phyloP scores from a whole-genome alignment of 2,888 invertebrate genomes.

The Ypsolopha sequella region DNA sequence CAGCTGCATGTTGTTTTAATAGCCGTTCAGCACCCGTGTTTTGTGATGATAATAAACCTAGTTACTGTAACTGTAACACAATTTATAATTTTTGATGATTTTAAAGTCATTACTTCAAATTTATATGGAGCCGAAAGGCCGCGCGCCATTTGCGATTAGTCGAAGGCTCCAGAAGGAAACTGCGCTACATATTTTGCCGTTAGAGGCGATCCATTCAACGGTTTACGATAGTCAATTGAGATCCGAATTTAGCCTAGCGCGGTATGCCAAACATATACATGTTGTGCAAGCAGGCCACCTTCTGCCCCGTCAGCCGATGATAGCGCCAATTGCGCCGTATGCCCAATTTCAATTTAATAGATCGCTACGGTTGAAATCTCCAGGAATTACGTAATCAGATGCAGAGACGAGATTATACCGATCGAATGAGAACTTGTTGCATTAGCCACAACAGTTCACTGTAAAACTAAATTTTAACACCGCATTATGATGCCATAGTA shows the following conservation, averaged over 20 bases:
- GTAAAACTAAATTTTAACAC: no score
- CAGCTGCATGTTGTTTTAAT: no score
- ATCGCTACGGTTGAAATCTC: constrained; percentile 5
- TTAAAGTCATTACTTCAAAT: not conserved
- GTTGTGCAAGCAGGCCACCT: constrained; percentile 22
- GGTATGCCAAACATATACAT: constrained; percentile 31
- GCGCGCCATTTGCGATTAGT: not conserved
- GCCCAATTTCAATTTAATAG: constrained; percentile 10
- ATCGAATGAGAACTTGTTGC: no score
- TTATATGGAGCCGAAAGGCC: not conserved
- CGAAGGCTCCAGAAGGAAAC: constrained; percentile 21
- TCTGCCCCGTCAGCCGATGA: constrained; percentile 6
- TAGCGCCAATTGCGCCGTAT: constrained; percentile 7
- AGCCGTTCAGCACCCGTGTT: no score
- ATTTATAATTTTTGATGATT: not conserved
- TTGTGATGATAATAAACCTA: no score
- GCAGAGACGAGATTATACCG: not conserved
- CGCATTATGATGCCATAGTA: constrained; percentile 4
- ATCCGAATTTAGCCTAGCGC: constrained; percentile 51
- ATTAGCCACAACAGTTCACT: no score
- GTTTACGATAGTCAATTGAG: constrained; percentile 53
- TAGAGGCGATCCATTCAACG: constrained; percentile 43
- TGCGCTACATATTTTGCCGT: constrained; percentile 22
- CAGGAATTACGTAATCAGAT: not conserved
- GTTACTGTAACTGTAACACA: not conserved